Evolutionary conservation across 1,140 invertebrate genomes (phyloP), one percentile per base, ranked within the genome.

Genomic region (Diachasma alloeum): DNA sequence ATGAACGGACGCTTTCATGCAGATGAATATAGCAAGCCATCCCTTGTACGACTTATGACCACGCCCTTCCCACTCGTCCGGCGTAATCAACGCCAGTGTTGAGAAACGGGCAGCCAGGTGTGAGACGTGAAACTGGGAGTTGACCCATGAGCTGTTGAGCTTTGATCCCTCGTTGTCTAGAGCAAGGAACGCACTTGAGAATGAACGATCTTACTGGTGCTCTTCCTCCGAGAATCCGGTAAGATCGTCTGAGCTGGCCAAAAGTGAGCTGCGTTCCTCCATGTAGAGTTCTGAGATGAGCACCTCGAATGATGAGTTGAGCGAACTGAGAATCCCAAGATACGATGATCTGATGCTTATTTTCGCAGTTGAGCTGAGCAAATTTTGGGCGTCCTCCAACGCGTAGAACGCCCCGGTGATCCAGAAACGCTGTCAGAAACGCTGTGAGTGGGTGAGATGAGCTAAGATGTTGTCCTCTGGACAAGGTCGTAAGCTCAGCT

Each of bases 141-240:
- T 87, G 39, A 5, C 80, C 84, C 85, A 88, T 88, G 11, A 84
- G 44, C 37, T 83, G 83, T n/a, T 83, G 78, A 26, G 75, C 26
- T 17, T 26, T 11, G 5, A 26, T 1, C n/a, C 36, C 66, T n/a
- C 74, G 66, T n/a, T 53, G n/a, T 24, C 77, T 15, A 44, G 19
- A 39, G 71, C 80, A 82, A 0, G 13, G 75, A 10, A 78, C 59
- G 31, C 78, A 79, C 9, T 76, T 36, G 36, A 42, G 13, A 8
- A 48, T n/a, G 44, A 48, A 48, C 13, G 44, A 48, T 48, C 44
- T 48, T 48, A 48, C 44, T 48, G 13, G 13, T 48, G 44, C 4
- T n/a, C 44, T 48, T 48, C 44, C 13, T 8, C 37, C 37, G 13
- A 74, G 0, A n/a, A 74, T 74, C 59, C 73, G 67, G 53, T 26